A percentile compares a stretch with the other conserved stretches of the same genome.
Conservation (phyloP, 1,140 invertebrate genomes). For the Ceratina calcarata region DNA sequence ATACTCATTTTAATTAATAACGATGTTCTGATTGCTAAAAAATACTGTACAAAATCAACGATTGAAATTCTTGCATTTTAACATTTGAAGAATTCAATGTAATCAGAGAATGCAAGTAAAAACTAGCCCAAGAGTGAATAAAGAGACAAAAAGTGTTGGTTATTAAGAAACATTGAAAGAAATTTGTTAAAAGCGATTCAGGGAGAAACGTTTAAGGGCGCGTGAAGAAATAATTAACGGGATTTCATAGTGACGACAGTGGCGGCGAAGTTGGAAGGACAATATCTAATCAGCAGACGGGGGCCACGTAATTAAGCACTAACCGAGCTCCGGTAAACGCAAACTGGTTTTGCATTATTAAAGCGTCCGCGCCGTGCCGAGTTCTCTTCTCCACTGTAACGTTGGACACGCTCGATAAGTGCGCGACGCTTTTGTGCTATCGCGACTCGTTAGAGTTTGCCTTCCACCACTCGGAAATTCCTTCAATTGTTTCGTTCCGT, state of each 20-base stretch:
- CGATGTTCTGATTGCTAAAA: too few relatives aligned
- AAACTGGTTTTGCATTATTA: slow-evolving; percentile 63
- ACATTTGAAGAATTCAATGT: too few relatives aligned
- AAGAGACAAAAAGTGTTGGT: background rate
- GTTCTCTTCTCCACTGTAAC: slow-evolving; percentile 9
- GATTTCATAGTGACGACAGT: slow-evolving; percentile 45
- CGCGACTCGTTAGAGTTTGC: slow-evolving; percentile 47
- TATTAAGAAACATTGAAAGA: background rate
- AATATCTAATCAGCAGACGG: slow-evolving; percentile 62
- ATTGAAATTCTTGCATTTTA: too few relatives aligned
- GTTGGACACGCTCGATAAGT: slow-evolving; percentile 49
- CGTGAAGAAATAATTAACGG: slow-evolving; percentile 59
- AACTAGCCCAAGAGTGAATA: background rate
- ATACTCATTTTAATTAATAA: too few relatives aligned
- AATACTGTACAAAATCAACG: too few relatives aligned
- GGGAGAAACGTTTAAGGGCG: background rate
- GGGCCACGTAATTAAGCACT: slow-evolving; percentile 61
- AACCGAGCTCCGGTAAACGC: slow-evolving; percentile 55
- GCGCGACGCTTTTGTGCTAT: slow-evolving; percentile 40
- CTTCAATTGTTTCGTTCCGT: slow-evolving; percentile 31
- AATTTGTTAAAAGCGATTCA: background rate
- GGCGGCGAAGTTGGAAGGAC: slow-evolving; percentile 44
- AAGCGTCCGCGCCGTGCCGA: slow-evolving; percentile 20
- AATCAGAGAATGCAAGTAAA: background rate
- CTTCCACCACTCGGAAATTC: slow-evolving; percentile 23